Percentiles rank a stretch among this genome's conserved stretches.
These are phyloP conservation scores for Noctilio leporinus DNA, from an alignment of 2,113 vertebrate species.

Conservation along the genomic window DNA sequence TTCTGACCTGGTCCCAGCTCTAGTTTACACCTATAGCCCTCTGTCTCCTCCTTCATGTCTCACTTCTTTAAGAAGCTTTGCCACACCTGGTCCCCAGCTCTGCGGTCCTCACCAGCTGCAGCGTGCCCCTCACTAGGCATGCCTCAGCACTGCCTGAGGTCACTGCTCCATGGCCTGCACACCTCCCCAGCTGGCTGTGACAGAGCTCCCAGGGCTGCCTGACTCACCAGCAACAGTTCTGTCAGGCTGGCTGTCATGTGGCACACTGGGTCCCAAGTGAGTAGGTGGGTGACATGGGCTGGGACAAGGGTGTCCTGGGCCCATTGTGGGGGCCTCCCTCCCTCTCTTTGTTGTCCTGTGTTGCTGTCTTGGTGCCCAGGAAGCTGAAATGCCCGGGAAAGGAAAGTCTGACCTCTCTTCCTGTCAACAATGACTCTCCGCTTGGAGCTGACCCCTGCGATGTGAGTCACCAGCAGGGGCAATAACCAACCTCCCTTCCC, in stretches of 20 bases:
- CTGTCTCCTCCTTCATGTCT: background rate
- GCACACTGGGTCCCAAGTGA: fast-evolving
- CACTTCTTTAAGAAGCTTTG: background rate
- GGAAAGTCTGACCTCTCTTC: conserved; percentile 54
- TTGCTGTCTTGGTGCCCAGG: conserved; percentile 29
- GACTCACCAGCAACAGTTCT: background rate
- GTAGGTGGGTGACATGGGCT: background rate
- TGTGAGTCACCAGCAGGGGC: conserved; percentile 50
- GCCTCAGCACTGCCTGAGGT: background rate
- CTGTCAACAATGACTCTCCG: conserved; percentile 54
- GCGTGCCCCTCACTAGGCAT: background rate
- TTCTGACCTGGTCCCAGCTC: background rate
- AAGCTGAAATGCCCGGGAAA: background rate
- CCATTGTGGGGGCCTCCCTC: background rate
- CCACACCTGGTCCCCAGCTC: background rate
- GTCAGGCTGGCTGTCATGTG: background rate
- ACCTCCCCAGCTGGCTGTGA: background rate
- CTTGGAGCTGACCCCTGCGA: conserved; percentile 21
- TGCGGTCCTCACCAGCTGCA: background rate
- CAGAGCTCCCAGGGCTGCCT: background rate
- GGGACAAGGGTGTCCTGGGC: background rate
- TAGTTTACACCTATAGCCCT: background rate
- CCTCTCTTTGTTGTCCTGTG: background rate
- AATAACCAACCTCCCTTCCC: background rate
- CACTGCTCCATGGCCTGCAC: background rate